These are phyloP conservation scores for Andricus grossulariae DNA, from an alignment of 1,140 invertebrate species.

Conservation along the genomic window DNA sequence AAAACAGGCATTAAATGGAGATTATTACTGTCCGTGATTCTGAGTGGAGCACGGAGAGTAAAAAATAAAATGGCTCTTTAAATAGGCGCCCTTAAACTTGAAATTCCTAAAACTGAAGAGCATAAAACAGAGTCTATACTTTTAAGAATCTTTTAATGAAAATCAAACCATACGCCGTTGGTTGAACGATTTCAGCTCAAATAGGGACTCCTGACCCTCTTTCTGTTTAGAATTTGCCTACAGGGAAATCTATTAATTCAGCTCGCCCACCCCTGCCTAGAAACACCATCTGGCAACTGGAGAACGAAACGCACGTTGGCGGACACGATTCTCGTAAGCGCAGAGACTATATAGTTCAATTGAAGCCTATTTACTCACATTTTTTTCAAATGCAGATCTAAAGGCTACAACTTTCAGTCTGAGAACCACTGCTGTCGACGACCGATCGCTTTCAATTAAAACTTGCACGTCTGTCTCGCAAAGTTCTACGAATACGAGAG, in stretches of 20 bases:
- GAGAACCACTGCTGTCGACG: conserved; percentile 15
- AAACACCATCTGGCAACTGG: conserved; percentile 23
- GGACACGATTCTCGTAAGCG: conserved; percentile 13
- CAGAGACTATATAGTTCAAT: conserved; percentile 6
- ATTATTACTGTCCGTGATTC: too few species aligned
- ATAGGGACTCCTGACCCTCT: conserved; percentile 24
- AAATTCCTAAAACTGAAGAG: neutral
- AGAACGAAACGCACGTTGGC: conserved; percentile 22
- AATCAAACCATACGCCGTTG: conserved; percentile 6
- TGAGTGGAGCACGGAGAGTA: too few species aligned
- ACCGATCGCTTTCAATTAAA: conserved; percentile 29
- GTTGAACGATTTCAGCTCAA: neutral
- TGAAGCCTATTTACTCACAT: conserved; percentile 16
- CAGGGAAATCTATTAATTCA: conserved; percentile 25
- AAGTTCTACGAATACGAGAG: neutral
- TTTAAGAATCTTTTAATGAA: conserved; percentile 7
- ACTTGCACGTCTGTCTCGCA: conserved; percentile 10
- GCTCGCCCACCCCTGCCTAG: neutral
- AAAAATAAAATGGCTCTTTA: too few species aligned
- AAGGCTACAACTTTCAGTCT: neutral
- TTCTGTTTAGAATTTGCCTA: conserved; percentile 22
- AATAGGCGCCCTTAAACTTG: too few species aligned
- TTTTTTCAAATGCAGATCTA: neutral
- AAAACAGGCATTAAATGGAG: too few species aligned
- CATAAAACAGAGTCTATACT: neutral